Evolutionary conservation across 2,113 vertebrate species (phyloP).

Genomic region (Lipophrys pholis): DNA sequence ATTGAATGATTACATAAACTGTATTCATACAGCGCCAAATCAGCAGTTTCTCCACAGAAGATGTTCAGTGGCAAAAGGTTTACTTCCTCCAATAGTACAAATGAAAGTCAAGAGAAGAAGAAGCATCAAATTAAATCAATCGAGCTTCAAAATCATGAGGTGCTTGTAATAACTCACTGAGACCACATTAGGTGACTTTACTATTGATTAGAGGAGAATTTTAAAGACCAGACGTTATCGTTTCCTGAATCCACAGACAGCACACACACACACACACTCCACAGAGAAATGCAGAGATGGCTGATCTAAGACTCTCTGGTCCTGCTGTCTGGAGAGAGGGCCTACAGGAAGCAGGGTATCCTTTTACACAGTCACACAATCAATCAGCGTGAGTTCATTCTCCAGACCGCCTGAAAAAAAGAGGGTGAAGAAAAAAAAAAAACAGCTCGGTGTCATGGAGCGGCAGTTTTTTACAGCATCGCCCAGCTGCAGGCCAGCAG

Average conservation of each 20-base stretch:
- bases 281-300: constrained; percentile 38
- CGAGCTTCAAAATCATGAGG: not conserved
- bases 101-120: not conserved
- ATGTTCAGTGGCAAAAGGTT: not conserved
- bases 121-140: constrained; percentile 8
- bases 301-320: constrained; percentile 70
- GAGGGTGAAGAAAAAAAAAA: constrained; percentile 11
- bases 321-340: constrained; percentile 71
- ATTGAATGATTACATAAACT: constrained; percentile 7
- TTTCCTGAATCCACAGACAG: constrained; percentile 40
- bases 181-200: constrained; percentile 1
- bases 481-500: constrained; percentile 35
- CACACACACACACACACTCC: constrained; percentile 24
- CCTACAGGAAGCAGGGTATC: constrained; percentile 82
- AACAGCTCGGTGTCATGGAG: constrained; percentile 39
- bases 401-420: constrained; percentile 67
- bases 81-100: not conserved
- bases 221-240: constrained; percentile 35
- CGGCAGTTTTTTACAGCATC: constrained; percentile 53
- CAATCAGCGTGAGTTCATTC: constrained; percentile 83
- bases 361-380: constrained; percentile 82
- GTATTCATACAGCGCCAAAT: not conserved
- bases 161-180: not conserved
- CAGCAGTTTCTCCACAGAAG: not conserved
- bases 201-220: constrained; percentile 8